Evolutionary conservation across 2,888 invertebrate genomes (phyloP).

Genomic region (Iphiclides podalirius): DNA sequence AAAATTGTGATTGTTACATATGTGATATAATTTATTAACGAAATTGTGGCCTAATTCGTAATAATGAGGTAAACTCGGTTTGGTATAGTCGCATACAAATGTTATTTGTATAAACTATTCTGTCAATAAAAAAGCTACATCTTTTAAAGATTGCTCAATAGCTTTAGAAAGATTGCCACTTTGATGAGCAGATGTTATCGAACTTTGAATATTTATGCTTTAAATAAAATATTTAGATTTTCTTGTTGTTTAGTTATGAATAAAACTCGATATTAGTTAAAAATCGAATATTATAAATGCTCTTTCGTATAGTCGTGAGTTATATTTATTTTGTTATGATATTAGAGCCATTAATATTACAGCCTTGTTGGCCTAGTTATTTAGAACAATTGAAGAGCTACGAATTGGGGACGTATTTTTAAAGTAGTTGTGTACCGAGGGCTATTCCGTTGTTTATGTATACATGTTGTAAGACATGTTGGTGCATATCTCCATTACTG

Average conservation of each 20-base stretch:
- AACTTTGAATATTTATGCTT: no score
- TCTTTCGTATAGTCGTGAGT: not conserved
- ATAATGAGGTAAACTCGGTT: slow-evolving; percentile 30
- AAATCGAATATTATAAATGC: not conserved
- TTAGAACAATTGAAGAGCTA: slow-evolving; percentile 15
- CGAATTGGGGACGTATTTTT: slow-evolving; percentile 22
- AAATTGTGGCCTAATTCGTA: slow-evolving; percentile 63
- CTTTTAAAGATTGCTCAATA: slow-evolving; percentile 10
- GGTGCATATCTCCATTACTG: slow-evolving; percentile 37
- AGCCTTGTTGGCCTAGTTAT: not conserved
- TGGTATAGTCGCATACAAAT: slow-evolving; percentile 43
- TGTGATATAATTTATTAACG: slow-evolving; percentile 63
- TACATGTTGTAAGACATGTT: slow-evolving; percentile 7
- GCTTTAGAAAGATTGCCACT: not conserved
- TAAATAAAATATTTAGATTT: slow-evolving; percentile 11
- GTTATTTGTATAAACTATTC: slow-evolving; percentile 1
- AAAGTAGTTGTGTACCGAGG: slow-evolving; percentile 14
- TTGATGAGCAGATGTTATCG: no score
- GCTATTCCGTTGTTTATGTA: slow-evolving; percentile 11
- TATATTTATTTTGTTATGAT: no score
- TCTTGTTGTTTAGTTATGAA: slow-evolving; percentile 4
- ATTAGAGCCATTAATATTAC: not conserved
- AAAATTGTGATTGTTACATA: slow-evolving; percentile 56
- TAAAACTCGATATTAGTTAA: slow-evolving; percentile 9
- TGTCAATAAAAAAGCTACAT: not conserved